Evolutionary conservation across 2,888 invertebrate species (phyloP), one percentile per base, ranked within the genome.

Genomic region (Incurvaria masculella): DNA sequence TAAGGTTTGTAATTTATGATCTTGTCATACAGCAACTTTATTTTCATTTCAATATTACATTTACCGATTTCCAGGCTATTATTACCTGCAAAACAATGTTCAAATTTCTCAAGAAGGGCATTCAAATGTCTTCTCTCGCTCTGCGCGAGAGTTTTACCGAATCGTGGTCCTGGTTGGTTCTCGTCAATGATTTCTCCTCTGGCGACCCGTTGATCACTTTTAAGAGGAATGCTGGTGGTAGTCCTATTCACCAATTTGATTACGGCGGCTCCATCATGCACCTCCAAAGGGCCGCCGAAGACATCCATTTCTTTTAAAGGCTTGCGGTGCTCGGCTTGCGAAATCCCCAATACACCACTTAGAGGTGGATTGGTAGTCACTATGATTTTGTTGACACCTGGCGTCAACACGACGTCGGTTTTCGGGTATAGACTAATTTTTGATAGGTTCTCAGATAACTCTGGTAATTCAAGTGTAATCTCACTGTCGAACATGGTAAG

Each of bases 1-100:
- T 51, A 53, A n/a, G 51, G 52, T 39, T 38, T 44, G 18, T 50
- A 53, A 26, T 53, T 46, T 1, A 53, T 42, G 4, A 49, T 17
- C 21, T 51, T 51, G 4, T 50, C 27, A 21, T 48, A 23, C 6
- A 45, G 51, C 6, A 51, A 42, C 18, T 49, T 47, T 1, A 51
- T 51, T 4, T 14, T 39, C 53, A 53, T 51, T 27, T 51, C 51
- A 6, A 53, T 40, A n/a, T 17, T 39, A 21, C 48, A 53, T 11
- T 44, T 43, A n/a, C 51, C 53, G 17, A 53, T n/a, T 43, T 44
- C 46, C 49, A 49, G 33, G 4, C 4, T 16, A 52, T 18, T 2
- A 52, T 20, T 11, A 42, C 10, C n/a, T 49, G 4, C 11, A 52
- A 23, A 2, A 1, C 11, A 21, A 4, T 16, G 11, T 14, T 44